Percentiles rank a stretch among this genome's conserved stretches.
phyloP scores from a whole-genome alignment of 2,113 vertebrate genomes.

The Forbesichthys agassizii region DNA sequence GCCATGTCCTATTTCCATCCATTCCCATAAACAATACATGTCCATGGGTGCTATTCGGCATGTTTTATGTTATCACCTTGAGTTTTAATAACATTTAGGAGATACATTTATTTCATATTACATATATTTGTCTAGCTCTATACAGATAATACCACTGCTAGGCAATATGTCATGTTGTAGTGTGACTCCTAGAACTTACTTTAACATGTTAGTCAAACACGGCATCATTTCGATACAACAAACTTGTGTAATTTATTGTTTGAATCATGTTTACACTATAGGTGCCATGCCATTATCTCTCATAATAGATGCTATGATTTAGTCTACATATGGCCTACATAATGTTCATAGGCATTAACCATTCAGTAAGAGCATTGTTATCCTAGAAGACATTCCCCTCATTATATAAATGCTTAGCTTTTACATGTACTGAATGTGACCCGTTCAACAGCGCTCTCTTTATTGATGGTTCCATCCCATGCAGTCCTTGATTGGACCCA shows the following conservation, averaged over 20 bases:
- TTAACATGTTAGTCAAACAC: slow-evolving; percentile 3
- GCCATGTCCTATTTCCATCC: too few species aligned
- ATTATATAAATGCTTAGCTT: too few species aligned
- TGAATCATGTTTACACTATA: slow-evolving; percentile 14
- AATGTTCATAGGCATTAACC: slow-evolving; percentile 42
- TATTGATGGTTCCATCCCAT: slow-evolving; percentile 18
- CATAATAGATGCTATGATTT: slow-evolving; percentile 27
- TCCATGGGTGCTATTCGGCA: too few species aligned
- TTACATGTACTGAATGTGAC: too few species aligned
- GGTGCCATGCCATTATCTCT: slow-evolving; percentile 13
- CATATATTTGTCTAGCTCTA: too few species aligned
- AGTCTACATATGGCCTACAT: slow-evolving; percentile 33
- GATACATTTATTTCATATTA: too few species aligned
- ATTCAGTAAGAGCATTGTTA: slow-evolving; percentile 38
- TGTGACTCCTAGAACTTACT: background rate
- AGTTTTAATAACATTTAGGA: too few species aligned
- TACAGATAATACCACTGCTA: too few species aligned
- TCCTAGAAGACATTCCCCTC: slow-evolving; percentile 21
- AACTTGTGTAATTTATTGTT: slow-evolving; percentile 36
- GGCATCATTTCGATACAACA: slow-evolving; percentile 20
- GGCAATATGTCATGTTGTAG: background rate
- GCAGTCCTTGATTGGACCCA: slow-evolving; percentile 25
- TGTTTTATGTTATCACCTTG: too few species aligned
- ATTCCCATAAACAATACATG: too few species aligned
- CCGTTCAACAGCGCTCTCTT: too few species aligned